These are phyloP conservation scores for Ptychochromis oligacanthus DNA, from an alignment of 2,113 vertebrate genomes.

Conservation along the genomic window DNA sequence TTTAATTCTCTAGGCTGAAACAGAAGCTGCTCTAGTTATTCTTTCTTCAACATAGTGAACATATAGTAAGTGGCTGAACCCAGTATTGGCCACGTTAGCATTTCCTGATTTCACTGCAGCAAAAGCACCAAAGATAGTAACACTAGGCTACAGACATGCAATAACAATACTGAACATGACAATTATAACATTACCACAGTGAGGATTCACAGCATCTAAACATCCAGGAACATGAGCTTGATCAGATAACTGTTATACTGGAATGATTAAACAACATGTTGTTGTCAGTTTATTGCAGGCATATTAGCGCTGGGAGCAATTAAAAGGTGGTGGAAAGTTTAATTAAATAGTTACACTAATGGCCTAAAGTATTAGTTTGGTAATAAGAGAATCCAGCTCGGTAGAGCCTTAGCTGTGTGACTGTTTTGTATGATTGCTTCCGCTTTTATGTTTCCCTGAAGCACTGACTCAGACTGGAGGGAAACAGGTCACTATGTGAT, in stretches of 20 bases:
- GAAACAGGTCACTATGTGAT: conserved; percentile 26
- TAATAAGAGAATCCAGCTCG: neutral
- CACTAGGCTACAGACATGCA: neutral
- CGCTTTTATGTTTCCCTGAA: conserved; percentile 29
- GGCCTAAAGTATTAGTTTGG: conserved; percentile 14
- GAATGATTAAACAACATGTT: neutral
- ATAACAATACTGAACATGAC: neutral
- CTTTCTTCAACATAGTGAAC: neutral
- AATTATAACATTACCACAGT: neutral
- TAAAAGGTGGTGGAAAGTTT: conserved; percentile 2
- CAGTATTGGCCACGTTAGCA: neutral
- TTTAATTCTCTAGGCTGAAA: neutral
- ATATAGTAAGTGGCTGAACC: neutral
- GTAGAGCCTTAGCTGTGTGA: neutral
- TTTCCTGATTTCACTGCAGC: neutral
- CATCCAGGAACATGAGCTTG: too few relatives aligned
- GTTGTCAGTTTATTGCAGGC: neutral
- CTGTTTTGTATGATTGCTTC: conserved; percentile 33
- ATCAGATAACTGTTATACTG: neutral
- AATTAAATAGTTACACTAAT: conserved; percentile 30
- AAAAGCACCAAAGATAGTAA: neutral
- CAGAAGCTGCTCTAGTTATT: neutral
- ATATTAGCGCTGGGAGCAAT: neutral
- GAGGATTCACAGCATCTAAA: too few relatives aligned
- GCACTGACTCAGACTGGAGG: neutral